These are phyloP conservation scores for Buphagus erythrorhynchus DNA, from an alignment of 2,797 vertebrate genomes.

Conservation along the genomic window DNA sequence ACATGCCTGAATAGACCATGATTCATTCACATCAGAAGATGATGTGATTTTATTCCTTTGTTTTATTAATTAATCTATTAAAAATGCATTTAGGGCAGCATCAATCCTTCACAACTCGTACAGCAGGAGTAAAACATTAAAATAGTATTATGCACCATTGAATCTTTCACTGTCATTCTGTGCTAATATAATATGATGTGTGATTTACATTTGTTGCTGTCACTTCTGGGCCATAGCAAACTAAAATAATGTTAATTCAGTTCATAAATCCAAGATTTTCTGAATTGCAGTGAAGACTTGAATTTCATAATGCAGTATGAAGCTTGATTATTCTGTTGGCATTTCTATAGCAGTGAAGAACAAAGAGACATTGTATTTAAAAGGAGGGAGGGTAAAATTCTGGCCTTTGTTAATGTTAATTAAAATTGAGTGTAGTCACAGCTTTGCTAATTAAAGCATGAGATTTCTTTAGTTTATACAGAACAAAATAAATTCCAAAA, in stretches of 20 bases:
- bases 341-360: neutral
- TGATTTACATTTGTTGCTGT: neutral
- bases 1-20: neutral
- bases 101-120: neutral
- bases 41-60: neutral
- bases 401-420: neutral
- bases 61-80: neutral
- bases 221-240: neutral
- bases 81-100: neutral
- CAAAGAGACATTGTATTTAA: neutral
- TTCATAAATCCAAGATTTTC: neutral
- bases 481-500: neutral
- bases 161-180: neutral
- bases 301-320: neutral
- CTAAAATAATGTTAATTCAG: neutral
- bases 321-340: neutral
- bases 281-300: neutral
- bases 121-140: neutral
- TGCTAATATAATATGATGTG: neutral
- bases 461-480: neutral
- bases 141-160: neutral
- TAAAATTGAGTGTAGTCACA: neutral
- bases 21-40: neutral
- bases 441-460: neutral
- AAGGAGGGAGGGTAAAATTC: neutral